Evolutionary conservation across 1,140 invertebrate species (phyloP).

Genomic region (Oryzaephilus surinamensis): DNA sequence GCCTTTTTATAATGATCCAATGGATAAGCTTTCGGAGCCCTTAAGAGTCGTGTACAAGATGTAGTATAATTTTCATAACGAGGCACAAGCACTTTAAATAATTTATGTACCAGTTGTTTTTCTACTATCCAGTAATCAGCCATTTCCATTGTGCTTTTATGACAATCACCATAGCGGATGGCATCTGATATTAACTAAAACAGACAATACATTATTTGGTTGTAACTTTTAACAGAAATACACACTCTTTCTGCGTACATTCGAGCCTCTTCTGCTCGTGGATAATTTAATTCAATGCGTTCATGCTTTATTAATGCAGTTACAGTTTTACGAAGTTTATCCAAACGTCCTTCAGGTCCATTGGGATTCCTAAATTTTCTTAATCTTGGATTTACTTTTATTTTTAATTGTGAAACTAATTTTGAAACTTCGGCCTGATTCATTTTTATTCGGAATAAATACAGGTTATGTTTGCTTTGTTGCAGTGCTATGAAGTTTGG

Average conservation of each 20-base stretch:
- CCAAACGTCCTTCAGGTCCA: slow-evolving; percentile 65
- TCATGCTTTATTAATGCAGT: slow-evolving; percentile 81
- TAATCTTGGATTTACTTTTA: slow-evolving; percentile 47
- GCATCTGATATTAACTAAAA: slow-evolving; percentile 84
- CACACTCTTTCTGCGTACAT: slow-evolving; percentile 78
- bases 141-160: slow-evolving; percentile 78
- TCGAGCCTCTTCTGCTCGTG: slow-evolving; percentile 69
- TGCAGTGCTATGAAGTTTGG: no score
- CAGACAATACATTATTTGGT: slow-evolving; percentile 14
- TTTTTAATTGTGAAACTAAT: slow-evolving; percentile 60
- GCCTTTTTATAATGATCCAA: slow-evolving; percentile 41
- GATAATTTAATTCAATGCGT: slow-evolving; percentile 71
- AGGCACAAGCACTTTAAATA: slow-evolving; percentile 86
- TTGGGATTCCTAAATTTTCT: slow-evolving; percentile 52
- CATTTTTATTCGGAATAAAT: slow-evolving; percentile 38
- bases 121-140: slow-evolving; percentile 83
- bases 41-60: slow-evolving; percentile 63
- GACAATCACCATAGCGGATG: slow-evolving; percentile 70
- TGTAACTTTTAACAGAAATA: slow-evolving; percentile 8
- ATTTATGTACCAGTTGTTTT: slow-evolving; percentile 81
- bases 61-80: slow-evolving; percentile 59
- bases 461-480: slow-evolving; percentile 1
- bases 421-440: slow-evolving; percentile 66
- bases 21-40: slow-evolving; percentile 53
- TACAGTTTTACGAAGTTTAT: slow-evolving; percentile 68